Evolutionary conservation across 2,113 vertebrate genomes (phyloP), one percentile per base, ranked within the genome.

Genomic region (Fregata magnificens): DNA sequence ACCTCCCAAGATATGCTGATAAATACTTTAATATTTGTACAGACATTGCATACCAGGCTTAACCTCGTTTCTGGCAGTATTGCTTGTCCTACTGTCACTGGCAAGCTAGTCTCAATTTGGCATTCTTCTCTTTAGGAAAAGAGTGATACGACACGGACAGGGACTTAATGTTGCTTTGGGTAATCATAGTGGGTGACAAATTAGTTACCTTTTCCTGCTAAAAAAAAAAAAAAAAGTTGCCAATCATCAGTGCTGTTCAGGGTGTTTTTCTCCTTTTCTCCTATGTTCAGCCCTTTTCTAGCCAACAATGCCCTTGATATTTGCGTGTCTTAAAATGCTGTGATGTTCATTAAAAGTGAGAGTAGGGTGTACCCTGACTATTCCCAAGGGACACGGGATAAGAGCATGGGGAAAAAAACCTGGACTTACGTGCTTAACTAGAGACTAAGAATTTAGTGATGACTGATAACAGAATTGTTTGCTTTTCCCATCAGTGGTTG

Each of bases 301-400:
- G 45, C 24, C 56, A 66, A 8, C 44, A 49, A 2, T 4, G 19
- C n/a, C n/a, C 25, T 66, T 45, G 10, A 11, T 66, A 61, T n/a
- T 84, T 61, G 15, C 0, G 0, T 50, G 40, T 32, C 56, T 73
- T 52, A 67, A 42, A 73, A 50, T 31, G 31, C 31, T 38, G 52
- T 76, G 62, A 9, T 63, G 36, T 3, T 74, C 17, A 29, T 59
- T 24, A 74, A 32, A 52, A 42, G 82, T 38, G 42, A 58, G 49
- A 56, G 18, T 12, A 20, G 38, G 32, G 12, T 21, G 6, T 74
- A 63, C 47, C 38, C 32, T 78, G 88, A 7, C 31, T 81, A 0
- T 82, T 94, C 2, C 2, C 18, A 34, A 42, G 42, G 38, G 13
- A 16, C n/a, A 42, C 0, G 0, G 50, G 22, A 5, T 52, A 63